phyloP scores from a whole-genome alignment of 1,140 invertebrate genomes.

The Micrasema minimum region DNA sequence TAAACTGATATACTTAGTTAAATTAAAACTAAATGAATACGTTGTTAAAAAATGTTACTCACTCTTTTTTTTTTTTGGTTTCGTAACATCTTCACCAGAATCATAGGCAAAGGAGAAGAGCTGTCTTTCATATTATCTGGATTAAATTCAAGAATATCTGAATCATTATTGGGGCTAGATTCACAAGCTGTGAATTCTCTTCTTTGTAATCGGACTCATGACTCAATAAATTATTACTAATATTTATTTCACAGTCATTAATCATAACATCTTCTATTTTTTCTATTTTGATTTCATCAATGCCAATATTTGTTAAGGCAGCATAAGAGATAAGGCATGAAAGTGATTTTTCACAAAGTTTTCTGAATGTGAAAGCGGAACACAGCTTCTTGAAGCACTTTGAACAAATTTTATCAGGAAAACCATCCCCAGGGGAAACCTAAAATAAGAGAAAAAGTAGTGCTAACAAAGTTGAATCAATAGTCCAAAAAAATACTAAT shows the following conservation, averaged over 20 bases:
- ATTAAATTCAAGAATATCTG: background rate
- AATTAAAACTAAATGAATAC: no score
- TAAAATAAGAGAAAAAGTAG: conserved; percentile 37
- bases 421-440: conserved; percentile 50
- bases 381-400: conserved; percentile 54
- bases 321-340: conserved; percentile 43
- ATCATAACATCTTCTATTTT: conserved; percentile 27
- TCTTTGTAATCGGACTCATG: no score
- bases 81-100: no score
- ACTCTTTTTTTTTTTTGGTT: no score
- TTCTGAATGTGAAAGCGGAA: conserved; percentile 53
- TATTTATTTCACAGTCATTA: background rate
- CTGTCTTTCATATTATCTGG: no score
- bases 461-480: no score
- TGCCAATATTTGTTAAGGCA: conserved; percentile 23
- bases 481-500: no score
- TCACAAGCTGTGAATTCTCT: no score
- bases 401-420: conserved; percentile 54
- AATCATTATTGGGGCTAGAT: background rate
- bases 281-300: conserved; percentile 45
- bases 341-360: conserved; percentile 51
- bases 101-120: no score
- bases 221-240: no score
- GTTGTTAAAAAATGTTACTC: no score
- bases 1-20: no score